phyloP scores from a whole-genome alignment of 2,888 invertebrate genomes.

The Standfussiana lucernea region DNA sequence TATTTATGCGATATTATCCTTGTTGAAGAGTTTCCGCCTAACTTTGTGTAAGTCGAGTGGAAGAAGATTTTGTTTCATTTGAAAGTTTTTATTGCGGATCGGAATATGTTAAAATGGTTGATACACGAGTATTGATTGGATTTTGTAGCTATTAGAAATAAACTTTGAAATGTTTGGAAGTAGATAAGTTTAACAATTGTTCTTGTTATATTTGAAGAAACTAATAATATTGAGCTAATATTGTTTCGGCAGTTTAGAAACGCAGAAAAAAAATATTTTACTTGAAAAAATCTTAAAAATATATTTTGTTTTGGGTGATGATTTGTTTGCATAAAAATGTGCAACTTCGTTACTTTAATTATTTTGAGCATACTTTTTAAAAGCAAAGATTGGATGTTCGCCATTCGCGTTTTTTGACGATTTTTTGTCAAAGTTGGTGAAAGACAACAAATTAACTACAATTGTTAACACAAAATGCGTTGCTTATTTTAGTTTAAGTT shows the following conservation, averaged over 20 bases:
- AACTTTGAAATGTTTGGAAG: not conserved
- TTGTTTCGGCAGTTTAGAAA: not conserved
- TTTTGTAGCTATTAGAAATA: not conserved
- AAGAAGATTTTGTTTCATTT: constrained; percentile 35
- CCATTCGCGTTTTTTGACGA: not conserved
- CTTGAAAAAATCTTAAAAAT: not conserved
- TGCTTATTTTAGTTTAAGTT: not conserved
- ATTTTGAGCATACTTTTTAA: not conserved
- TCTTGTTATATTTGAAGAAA: not conserved
- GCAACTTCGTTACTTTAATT: not conserved
- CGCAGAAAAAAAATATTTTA: not conserved
- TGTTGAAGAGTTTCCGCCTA: constrained; percentile 34
- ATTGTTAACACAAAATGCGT: not conserved
- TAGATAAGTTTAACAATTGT: too few species aligned
- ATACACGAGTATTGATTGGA: constrained; percentile 20
- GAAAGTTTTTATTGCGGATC: constrained; percentile 39
- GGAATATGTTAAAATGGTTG: constrained; percentile 28
- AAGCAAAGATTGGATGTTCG: not conserved
- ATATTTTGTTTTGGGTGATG: not conserved
- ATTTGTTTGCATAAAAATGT: not conserved
- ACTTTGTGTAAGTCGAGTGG: constrained; percentile 41
- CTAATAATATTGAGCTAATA: too few species aligned
- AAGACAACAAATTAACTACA: not conserved
- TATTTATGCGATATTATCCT: constrained; percentile 50
- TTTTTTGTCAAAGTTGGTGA: not conserved